Base-by-base conservation (phyloP, 2,888 invertebrate genomes). In the Drosophila fulvimacula region DNA sequence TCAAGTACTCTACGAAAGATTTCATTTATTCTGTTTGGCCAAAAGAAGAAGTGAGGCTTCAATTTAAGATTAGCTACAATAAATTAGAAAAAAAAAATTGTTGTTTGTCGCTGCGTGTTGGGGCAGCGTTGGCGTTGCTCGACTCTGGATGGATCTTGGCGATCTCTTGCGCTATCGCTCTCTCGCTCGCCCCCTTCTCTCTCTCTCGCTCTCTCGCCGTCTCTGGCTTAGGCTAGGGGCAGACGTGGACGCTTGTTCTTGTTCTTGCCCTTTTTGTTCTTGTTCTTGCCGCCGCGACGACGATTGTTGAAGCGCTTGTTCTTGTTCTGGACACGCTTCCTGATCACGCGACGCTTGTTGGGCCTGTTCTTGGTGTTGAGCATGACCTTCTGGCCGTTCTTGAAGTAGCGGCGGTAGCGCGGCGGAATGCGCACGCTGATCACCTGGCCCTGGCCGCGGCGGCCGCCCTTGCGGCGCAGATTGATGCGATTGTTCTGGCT, bases 361-460 rank as follows among this genome's bases (percentile, higher is more conserved):
- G 81, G 77, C 2, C 82, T 77, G 5, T 68, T 76, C 70, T 81
- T 81, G 49, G 82, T 74, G 57, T 88, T 90, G 21, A 91, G 62
- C 81, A 86, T 79, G n/a, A 90, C 83, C 49, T 85, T 90, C 57
- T 90, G 91, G 6, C 92, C 92, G 46, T 89, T 90, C 71, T 89
- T 88, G 73, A 91, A 92, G 69, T 90, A 91, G 48, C 85, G 83
- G 11, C 89, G 81, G 48, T 92, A 91, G 13, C 88, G 81, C 3
- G 87, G 82, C 2, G 92, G 92, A 15, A 92, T 78, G 1, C 91
- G 85, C 1, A 92, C 88, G 39, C 82, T 86, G 39, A 92, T 71
- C 53, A 76, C 51, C 62, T 91, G 84, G 3, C 79, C 63, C 57
- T 90, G 83, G n/a, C 81, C 89, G 15, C 81, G 82, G 7, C 88